Evolutionary conservation across 2,888 invertebrate genomes (phyloP).

Genomic region (Nymphalis c-album): DNA sequence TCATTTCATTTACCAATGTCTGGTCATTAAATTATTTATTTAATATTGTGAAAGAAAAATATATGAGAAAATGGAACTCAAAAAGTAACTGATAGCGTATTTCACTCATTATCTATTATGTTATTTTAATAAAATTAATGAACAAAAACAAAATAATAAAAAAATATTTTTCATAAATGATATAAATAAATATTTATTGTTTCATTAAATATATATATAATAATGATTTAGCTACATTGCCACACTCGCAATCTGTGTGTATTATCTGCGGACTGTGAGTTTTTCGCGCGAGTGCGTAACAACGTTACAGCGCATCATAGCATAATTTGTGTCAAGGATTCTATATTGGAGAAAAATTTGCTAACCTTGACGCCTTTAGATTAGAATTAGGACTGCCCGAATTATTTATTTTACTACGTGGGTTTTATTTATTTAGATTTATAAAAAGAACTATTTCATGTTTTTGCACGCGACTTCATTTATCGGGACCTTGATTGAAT

Average conservation of each 20-base stretch:
- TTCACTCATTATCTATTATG: too few species aligned
- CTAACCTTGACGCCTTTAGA: constrained; percentile 67
- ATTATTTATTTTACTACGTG: constrained; percentile 57
- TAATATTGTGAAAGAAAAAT: too few species aligned
- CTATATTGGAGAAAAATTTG: constrained; percentile 72
- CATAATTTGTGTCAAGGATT: constrained; percentile 72
- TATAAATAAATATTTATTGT: background rate
- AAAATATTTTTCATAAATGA: background rate
- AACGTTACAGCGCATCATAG: constrained; percentile 50
- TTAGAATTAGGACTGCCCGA: constrained; percentile 73
- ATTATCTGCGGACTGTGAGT: constrained; percentile 42
- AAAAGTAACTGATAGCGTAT: too few species aligned
- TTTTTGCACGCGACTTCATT: constrained; percentile 28
- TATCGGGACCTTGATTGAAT: constrained; percentile 27
- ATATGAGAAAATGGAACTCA: too few species aligned
- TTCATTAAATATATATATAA: background rate
- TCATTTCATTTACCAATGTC: too few species aligned
- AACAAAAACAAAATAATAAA: background rate
- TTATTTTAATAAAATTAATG: background rate
- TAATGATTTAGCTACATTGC: background rate
- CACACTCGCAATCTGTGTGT: constrained; percentile 4
- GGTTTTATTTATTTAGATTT: constrained; percentile 42
- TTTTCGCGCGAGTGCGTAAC: constrained; percentile 55
- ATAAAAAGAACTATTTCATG: constrained; percentile 30
- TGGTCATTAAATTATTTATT: too few species aligned